A percentile compares a stretch with the other conserved stretches of the same genome.
Conservation (phyloP, 1,140 invertebrate species). For the Eumeta japonica region DNA sequence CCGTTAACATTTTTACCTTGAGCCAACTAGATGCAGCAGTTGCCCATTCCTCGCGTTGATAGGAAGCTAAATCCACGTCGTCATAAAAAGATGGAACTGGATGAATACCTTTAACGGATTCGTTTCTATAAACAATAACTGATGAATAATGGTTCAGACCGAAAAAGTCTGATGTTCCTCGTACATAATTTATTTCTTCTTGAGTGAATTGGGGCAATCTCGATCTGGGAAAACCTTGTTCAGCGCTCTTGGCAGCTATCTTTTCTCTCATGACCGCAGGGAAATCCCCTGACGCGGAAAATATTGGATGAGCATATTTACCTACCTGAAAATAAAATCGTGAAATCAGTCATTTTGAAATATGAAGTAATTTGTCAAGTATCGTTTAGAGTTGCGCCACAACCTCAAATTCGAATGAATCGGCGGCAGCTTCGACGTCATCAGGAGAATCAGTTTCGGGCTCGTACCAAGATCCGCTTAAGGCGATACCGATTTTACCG, state of each 20-base stretch:
- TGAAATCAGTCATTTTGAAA: constrained; percentile 5
- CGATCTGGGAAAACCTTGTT: constrained; percentile 26
- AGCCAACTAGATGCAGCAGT: neutral
- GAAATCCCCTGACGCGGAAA: constrained; percentile 29
- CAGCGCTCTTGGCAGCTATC: constrained; percentile 24
- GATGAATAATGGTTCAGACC: constrained; percentile 56
- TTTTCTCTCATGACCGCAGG: constrained; percentile 22
- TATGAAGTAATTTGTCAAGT: neutral
- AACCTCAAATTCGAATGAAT: constrained; percentile 47
- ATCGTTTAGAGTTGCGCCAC: neutral
- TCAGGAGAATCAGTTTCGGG: constrained; percentile 38
- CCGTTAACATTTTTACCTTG: too few relatives aligned
- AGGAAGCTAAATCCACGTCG: neutral
- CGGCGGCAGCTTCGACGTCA: constrained; percentile 52
- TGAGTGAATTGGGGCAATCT: constrained; percentile 28
- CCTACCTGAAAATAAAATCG: constrained; percentile 28
- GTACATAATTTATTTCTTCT: constrained; percentile 37
- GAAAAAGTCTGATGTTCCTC: constrained; percentile 59
- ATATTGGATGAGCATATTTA: constrained; percentile 55
- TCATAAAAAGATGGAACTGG: neutral
- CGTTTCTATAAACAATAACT: constrained; percentile 1
- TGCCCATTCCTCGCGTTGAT: neutral
- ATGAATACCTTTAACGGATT: neutral
- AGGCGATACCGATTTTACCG: constrained; percentile 55
- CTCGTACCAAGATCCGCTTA: constrained; percentile 49